These are phyloP conservation scores for Cephus runcator DNA, from an alignment of 2,888 invertebrate genomes.

Conservation along the genomic window DNA sequence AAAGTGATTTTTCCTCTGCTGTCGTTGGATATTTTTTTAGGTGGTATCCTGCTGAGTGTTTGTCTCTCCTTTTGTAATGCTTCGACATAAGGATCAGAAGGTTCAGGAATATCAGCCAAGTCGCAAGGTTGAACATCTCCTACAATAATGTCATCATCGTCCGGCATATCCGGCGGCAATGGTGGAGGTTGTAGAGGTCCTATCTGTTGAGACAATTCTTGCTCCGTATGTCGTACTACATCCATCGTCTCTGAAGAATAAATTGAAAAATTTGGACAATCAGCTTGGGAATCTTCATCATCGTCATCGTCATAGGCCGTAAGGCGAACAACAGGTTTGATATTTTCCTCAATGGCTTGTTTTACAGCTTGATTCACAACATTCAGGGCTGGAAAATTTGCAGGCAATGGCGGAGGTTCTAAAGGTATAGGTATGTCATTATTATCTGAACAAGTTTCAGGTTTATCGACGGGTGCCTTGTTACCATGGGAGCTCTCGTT, in stretches of 20 bases:
- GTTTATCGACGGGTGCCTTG: constrained; percentile 7
- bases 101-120: constrained; percentile 57
- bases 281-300: constrained; percentile 73
- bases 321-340: constrained; percentile 35
- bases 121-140: constrained; percentile 56
- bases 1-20: constrained; percentile 60
- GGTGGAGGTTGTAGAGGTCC: constrained; percentile 56
- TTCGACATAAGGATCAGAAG: constrained; percentile 56
- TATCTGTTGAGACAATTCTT: constrained; percentile 60
- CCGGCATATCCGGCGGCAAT: constrained; percentile 48
- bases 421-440: constrained; percentile 25
- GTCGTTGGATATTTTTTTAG: constrained; percentile 57
- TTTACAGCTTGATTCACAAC: constrained; percentile 19
- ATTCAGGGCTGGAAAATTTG: constrained; percentile 35
- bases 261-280: constrained; percentile 87
- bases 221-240: constrained; percentile 71
- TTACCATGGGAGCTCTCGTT: constrained; percentile 44
- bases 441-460: background rate
- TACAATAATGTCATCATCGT: constrained; percentile 53
- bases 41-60: constrained; percentile 53
- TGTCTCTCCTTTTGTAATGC: constrained; percentile 58
- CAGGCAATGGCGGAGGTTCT: constrained; percentile 35
- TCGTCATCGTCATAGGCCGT: constrained; percentile 64
- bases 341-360: background rate
- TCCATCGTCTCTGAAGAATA: constrained; percentile 86